A percentile compares a stretch with the other conserved stretches of the same genome.
phyloP scores from a whole-genome alignment of 1,140 invertebrate genomes.

The Ditylenchus dipsaci region DNA sequence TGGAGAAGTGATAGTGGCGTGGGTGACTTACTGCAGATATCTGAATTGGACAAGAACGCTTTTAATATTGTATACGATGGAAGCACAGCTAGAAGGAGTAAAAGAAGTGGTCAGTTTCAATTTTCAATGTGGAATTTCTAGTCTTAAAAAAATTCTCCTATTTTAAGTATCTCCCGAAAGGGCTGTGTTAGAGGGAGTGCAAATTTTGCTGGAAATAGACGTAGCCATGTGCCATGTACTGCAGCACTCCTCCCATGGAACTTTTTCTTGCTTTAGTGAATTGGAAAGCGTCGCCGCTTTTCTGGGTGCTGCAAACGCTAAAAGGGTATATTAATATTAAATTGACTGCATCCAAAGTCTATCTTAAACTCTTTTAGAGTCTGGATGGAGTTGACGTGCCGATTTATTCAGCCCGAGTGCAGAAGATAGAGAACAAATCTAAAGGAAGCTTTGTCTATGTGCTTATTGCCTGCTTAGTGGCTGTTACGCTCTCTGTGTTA shows the following conservation, averaged over 20 bases:
- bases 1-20: neutral
- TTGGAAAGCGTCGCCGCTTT: neutral
- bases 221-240: neutral
- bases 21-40: neutral
- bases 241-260: neutral
- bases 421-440: neutral
- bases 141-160: neutral
- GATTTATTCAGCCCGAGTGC: neutral
- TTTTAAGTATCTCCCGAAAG: no score
- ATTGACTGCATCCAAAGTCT: neutral
- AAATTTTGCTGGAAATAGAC: neutral
- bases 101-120: neutral
- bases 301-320: neutral
- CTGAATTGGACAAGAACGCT: neutral
- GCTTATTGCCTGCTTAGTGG: neutral
- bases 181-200: neutral
- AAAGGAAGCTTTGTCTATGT: neutral
- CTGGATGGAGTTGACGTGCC: neutral
- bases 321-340: neutral
- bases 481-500: neutral
- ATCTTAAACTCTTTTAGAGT: neutral
- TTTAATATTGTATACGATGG: neutral
- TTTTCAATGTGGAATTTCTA: neutral
- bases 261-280: neutral
- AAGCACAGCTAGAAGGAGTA: neutral